Percentiles rank a stretch among this genome's conserved stretches.
phyloP scores from a whole-genome alignment of 2,797 vertebrate genomes.

The Amblyopsis hoosieri region DNA sequence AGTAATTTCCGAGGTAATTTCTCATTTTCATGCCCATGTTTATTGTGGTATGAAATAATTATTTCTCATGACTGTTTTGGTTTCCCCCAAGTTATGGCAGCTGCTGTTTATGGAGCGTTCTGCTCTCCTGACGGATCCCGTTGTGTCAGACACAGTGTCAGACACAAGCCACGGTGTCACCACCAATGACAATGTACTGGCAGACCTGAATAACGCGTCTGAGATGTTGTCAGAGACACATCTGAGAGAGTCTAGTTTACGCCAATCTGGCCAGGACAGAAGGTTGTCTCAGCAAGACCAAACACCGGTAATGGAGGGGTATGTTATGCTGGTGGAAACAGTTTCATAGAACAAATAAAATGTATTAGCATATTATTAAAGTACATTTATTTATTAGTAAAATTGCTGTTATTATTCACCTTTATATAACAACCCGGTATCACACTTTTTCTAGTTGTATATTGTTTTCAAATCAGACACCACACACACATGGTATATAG shows the following conservation, averaged over 20 bases:
- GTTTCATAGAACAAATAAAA: too few species aligned
- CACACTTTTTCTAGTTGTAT: too few species aligned
- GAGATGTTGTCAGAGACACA: slow-evolving; percentile 29
- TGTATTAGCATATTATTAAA: too few species aligned
- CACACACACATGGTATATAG: too few species aligned
- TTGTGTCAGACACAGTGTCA: slow-evolving; percentile 50
- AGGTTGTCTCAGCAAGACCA: slow-evolving; percentile 75
- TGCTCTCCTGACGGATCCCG: slow-evolving; percentile 73
- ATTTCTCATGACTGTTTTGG: slow-evolving; percentile 35
- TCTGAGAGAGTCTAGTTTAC: slow-evolving; percentile 62
- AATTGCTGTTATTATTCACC: too few species aligned
- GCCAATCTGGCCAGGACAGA: slow-evolving; percentile 67
- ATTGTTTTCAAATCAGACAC: too few species aligned
- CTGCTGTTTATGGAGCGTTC: slow-evolving; percentile 81
- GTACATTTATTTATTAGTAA: too few species aligned
- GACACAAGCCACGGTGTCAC: slow-evolving; percentile 36
- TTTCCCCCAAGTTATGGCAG: slow-evolving; percentile 83
- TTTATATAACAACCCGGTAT: too few species aligned
- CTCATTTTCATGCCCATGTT: slow-evolving; percentile 28
- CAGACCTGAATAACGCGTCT: slow-evolving; percentile 37
- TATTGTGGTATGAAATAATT: slow-evolving; percentile 18
- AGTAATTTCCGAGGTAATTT: slow-evolving; percentile 82
- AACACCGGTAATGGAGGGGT: slow-evolving; percentile 87
- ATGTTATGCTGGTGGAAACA: slow-evolving; percentile 35
- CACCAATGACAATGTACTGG: slow-evolving; percentile 66